Conservation (phyloP, 2,888 invertebrate species). For the Noctuana brunneofusca region DNA sequence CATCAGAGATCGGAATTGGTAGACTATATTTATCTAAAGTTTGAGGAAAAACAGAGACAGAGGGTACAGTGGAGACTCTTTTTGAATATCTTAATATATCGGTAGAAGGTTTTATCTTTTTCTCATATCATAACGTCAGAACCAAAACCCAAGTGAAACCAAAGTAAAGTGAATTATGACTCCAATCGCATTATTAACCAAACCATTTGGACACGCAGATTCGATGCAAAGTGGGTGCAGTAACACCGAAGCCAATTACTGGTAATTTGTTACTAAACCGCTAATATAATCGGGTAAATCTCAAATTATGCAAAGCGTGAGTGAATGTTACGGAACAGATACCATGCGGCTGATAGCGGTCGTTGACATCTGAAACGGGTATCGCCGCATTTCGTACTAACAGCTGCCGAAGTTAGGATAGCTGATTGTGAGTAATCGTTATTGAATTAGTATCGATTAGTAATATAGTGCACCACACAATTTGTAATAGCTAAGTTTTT, state of each 20-base stretch:
- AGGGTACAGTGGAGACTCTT: too few species aligned
- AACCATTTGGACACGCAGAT: slow-evolving; percentile 5
- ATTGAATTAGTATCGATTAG: neutral
- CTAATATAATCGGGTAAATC: slow-evolving; percentile 23
- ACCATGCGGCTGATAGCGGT: slow-evolving; percentile 19
- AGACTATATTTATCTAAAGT: too few species aligned
- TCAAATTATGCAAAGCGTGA: slow-evolving; percentile 25
- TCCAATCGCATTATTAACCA: neutral
- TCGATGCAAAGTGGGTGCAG: slow-evolving; percentile 12
- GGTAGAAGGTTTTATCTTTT: too few species aligned
- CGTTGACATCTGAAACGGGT: slow-evolving; percentile 31
- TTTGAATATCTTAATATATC: too few species aligned
- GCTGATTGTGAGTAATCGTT: neutral
- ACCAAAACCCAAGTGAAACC: neutral
- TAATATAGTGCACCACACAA: neutral
- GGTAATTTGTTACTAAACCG: slow-evolving; percentile 22
- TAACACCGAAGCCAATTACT: slow-evolving; percentile 10
- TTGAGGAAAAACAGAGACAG: too few species aligned
- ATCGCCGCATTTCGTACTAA: slow-evolving; percentile 14
- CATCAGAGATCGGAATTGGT: too few species aligned
- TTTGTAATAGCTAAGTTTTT: neutral
- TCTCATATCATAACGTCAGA: neutral
- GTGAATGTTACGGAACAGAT: slow-evolving; percentile 23
- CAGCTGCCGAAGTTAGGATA: slow-evolving; percentile 10
- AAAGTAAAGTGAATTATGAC: neutral